phyloP scores from a whole-genome alignment of 2,888 invertebrate species.

The Crematogaster levior region DNA sequence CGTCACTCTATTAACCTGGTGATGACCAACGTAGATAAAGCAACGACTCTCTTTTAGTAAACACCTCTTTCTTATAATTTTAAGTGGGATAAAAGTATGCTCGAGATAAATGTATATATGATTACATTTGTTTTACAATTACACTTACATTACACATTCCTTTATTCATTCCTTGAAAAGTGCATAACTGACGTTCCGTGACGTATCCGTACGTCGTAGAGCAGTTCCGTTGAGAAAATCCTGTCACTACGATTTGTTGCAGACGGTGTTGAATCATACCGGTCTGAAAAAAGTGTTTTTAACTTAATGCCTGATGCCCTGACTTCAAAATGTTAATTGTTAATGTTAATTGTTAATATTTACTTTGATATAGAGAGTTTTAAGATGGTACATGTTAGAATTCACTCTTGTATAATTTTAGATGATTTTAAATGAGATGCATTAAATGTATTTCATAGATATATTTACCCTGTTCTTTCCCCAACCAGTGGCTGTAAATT shows the following conservation, averaged over 20 bases:
- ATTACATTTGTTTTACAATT: neutral
- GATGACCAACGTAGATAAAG: neutral
- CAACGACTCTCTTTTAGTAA: neutral
- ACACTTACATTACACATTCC: constrained; percentile 80
- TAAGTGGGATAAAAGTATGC: neutral
- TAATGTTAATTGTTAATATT: neutral
- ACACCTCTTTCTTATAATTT: neutral
- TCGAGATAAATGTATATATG: neutral
- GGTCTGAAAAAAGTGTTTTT: neutral
- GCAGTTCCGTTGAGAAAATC: neutral
- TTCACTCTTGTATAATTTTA: neutral
- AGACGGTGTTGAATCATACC: rapidly evolving
- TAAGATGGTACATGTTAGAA: neutral
- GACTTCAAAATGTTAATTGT: neutral
- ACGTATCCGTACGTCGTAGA: neutral
- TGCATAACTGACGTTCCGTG: constrained; percentile 74
- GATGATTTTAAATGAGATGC: too few species aligned
- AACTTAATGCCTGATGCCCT: neutral
- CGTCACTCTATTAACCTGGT: neutral
- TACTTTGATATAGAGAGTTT: too few species aligned
- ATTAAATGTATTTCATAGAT: too few species aligned
- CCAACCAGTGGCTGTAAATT: constrained; percentile 75
- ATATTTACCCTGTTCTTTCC: constrained; percentile 69
- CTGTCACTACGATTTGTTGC: neutral
- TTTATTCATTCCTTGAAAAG: constrained; percentile 75